Evolutionary conservation across 1,140 invertebrate species (phyloP), one percentile per base, ranked within the genome.

Genomic region (Drosophila novamexicana): DNA sequence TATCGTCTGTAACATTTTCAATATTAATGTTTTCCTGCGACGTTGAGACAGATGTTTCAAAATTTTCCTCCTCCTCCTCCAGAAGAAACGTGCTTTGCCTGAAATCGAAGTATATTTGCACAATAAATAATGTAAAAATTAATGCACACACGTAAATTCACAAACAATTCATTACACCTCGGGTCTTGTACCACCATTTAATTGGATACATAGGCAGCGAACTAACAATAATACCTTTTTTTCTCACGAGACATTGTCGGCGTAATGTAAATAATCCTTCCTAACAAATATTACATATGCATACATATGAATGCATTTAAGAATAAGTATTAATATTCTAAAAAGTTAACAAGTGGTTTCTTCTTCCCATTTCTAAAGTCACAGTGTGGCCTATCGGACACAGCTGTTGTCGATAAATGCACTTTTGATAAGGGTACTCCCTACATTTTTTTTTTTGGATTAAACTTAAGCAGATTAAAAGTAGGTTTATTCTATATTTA

Each of bases 171-270:
- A 14, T 42, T n/a, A 8, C 32, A 47, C 9, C 37, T 34, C 6
- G n/a, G 10, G 42, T 34, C 6, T 9, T 10, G 45, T 40, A 22
- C 52, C 54, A 64, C 49, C 76, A 72, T 52, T 14, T 40, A 7
- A 12, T 36, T 44, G 6, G 12, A 10, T 42, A 16, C 10, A 8
- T 14, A 10, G 3, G 8, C 12, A n/a, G 7, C 12, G 37, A 52
- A 40, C 50, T 22, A 54, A 1, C 10, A 10, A 50, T 4, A 12
- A 36, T 89, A 88, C 83, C 83, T 89, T 29, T 74, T 50, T 65
- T 80, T 83, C 14, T 80, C 70, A 59, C 69, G 77, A 40, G 83
- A 83, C 83, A 88, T 88, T 40, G 45, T 6, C 49, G 22, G 32
- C 4, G 14, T 32, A 42, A 71, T 47, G 16, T 42, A 62, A 44